Percentiles rank a stretch among this genome's conserved stretches.
Conservation (phyloP, 1,140 invertebrate genomes). For the Drosophila ambigua region DNA sequence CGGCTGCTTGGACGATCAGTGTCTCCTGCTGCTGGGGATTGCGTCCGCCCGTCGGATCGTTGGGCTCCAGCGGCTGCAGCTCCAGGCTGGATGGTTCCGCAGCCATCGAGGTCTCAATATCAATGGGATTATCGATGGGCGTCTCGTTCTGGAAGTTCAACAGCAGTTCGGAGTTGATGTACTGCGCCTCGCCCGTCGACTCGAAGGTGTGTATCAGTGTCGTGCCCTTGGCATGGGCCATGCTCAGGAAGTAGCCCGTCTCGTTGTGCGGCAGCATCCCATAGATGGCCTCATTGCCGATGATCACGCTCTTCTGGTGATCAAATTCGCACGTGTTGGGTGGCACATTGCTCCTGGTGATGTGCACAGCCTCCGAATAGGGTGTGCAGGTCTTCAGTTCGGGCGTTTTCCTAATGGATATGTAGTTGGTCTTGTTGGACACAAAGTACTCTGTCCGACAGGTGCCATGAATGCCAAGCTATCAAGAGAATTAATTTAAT, state of each 20-base stretch:
- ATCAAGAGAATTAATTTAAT: background rate
- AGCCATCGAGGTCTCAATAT: slow-evolving; percentile 73
- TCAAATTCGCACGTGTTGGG: slow-evolving; percentile 80
- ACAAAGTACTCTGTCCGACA: slow-evolving; percentile 83
- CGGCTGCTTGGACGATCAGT: slow-evolving; percentile 63
- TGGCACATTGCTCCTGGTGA: slow-evolving; percentile 78
- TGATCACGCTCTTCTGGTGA: slow-evolving; percentile 81
- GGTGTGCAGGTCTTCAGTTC: slow-evolving; percentile 77
- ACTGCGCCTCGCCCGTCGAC: slow-evolving; percentile 81
- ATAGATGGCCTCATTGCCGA: slow-evolving; percentile 81
- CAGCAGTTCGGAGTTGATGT: slow-evolving; percentile 75
- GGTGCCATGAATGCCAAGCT: slow-evolving; percentile 79
- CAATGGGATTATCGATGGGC: slow-evolving; percentile 71
- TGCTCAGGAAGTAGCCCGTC: slow-evolving; percentile 77
- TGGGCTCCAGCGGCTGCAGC: slow-evolving; percentile 60
- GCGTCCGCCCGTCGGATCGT: slow-evolving; percentile 78
- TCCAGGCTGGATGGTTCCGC: slow-evolving; percentile 58
- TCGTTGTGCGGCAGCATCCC: slow-evolving; percentile 74
- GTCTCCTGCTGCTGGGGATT: slow-evolving; percentile 70
- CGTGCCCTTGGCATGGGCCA: slow-evolving; percentile 78
- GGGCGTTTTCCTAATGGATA: slow-evolving; percentile 80
- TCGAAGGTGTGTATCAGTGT: slow-evolving; percentile 82
- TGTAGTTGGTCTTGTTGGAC: slow-evolving; percentile 79
- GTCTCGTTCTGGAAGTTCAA: slow-evolving; percentile 76
- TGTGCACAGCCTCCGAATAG: slow-evolving; percentile 74